Base-by-base conservation (phyloP, 2,113 vertebrate genomes). In the Sus scrofa region DNA sequence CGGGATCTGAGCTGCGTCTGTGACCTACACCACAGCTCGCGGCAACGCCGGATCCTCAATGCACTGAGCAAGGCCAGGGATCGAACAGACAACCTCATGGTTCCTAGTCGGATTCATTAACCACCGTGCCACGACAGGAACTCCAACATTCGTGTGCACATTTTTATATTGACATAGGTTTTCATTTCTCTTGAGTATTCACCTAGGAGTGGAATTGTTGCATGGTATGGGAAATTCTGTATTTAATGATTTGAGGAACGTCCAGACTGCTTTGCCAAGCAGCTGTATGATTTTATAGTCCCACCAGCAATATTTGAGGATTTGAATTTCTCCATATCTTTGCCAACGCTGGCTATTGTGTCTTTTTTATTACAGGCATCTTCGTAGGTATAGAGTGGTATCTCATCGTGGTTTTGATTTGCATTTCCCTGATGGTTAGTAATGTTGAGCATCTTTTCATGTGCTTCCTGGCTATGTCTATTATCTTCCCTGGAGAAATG, bases 311-410 rank as follows among this genome's bases (percentile, higher is more conserved):
- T 89, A 60, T 39, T 39, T 82, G 30, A 93, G n/a, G 52, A 83
- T 71, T 91, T 54, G 20, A 81, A 79, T 79, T 93, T 93, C 52
- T 81, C 56, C n/a, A n/a, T 89, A 37, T 83, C 44, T n/a, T 93
- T 96, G 37, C 2, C 34, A 93, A 88, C 4, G 84, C 18, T 19
- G 73, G 39, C 65, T 60, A 91, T 14, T 82, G 7, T 82, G 62
- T 82, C 13, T 86, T 74, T 77, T 77, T 77, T 15, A 77, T 83
- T 96, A 70, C 14, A 63, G 58, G n/a, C 27, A 82, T 75, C 37
- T 70, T 74, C 30, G 50, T 74, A 54, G 37, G 22, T 86, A 77
- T 86, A 77, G 91, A 83, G 44, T 34, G 19, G 27, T 37, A 56
- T 52, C 58, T 92, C 63, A 78, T 71, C 89, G 26, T 78, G 52